A percentile compares a stretch with the other conserved stretches of the same genome.
phyloP scores from a whole-genome alignment of 2,797 vertebrate genomes.

The Limnodromus scolopaceus region DNA sequence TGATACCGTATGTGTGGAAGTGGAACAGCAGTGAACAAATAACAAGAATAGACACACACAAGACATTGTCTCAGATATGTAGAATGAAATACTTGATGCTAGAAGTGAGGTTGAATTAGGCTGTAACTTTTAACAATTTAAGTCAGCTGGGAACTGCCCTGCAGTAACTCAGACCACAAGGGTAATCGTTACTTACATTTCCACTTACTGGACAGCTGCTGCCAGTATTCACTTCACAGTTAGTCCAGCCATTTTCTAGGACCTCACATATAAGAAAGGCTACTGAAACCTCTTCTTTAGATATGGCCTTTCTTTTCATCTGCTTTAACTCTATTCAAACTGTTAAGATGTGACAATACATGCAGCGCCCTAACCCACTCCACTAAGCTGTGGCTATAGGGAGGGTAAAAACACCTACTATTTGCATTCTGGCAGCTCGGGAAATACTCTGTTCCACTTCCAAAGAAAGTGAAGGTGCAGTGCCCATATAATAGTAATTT shows the following conservation, averaged over 20 bases:
- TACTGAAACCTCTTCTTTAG: conserved; percentile 10
- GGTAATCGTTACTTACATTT: background rate
- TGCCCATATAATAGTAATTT: background rate
- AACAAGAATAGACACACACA: background rate
- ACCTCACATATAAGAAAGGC: background rate
- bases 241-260: background rate
- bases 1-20: background rate
- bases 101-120: conserved; percentile 9
- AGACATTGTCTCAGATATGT: background rate
- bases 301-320: background rate
- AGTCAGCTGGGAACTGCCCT: background rate
- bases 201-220: conserved; percentile 23
- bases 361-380: background rate
- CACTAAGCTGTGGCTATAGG: background rate
- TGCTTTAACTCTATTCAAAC: background rate
- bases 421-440: background rate
- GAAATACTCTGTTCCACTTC: background rate
- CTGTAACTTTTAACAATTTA: conserved; percentile 5
- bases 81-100: background rate
- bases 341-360: background rate
- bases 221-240: background rate
- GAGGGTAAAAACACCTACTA: background rate
- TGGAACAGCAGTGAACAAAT: background rate
- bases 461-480: background rate
- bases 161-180: background rate